Conservation (phyloP, 1,140 invertebrate species). For the Oscheius sp. region DNA sequence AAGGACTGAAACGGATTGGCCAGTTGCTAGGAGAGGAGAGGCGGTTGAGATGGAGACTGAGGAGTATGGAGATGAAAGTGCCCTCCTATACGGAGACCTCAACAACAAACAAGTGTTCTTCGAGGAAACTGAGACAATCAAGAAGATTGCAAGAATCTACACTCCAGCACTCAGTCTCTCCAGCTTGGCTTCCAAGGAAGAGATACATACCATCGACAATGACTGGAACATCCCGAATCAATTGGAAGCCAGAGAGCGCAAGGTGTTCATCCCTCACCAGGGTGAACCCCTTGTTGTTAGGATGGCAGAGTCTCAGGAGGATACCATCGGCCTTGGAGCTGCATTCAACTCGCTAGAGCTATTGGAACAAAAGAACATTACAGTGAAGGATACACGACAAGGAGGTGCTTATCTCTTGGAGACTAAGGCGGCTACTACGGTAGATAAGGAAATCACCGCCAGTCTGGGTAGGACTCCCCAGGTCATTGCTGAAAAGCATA, state of each 20-base stretch:
- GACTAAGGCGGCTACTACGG: constrained; percentile 45
- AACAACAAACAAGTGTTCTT: constrained; percentile 30
- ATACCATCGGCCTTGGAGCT: constrained; percentile 39
- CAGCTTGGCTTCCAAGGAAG: constrained; percentile 48
- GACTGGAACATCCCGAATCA: constrained; percentile 40
- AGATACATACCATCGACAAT: constrained; percentile 35
- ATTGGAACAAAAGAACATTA: neutral
- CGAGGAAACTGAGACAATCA: constrained; percentile 35
- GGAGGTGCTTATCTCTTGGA: constrained; percentile 50
- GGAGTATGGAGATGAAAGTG: constrained; percentile 52
- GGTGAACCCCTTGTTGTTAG: constrained; percentile 28
- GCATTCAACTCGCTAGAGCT: constrained; percentile 37
- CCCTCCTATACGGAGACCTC: constrained; percentile 48
- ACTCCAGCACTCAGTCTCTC: constrained; percentile 32
- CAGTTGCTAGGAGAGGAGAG: constrained; percentile 20
- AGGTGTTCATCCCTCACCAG: constrained; percentile 27
- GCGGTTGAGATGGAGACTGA: constrained; percentile 22
- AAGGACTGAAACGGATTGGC: constrained; percentile 4
- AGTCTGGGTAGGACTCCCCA: constrained; percentile 31
- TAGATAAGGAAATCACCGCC: constrained; percentile 30
- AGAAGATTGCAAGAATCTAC: constrained; percentile 37
- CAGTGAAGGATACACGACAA: constrained; percentile 23
- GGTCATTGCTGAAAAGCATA: neutral
- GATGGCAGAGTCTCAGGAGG: constrained; percentile 42
- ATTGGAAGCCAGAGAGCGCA: neutral